These are phyloP conservation scores for Chloroceryle inda DNA, from an alignment of 2,797 vertebrate genomes.

Conservation along the genomic window DNA sequence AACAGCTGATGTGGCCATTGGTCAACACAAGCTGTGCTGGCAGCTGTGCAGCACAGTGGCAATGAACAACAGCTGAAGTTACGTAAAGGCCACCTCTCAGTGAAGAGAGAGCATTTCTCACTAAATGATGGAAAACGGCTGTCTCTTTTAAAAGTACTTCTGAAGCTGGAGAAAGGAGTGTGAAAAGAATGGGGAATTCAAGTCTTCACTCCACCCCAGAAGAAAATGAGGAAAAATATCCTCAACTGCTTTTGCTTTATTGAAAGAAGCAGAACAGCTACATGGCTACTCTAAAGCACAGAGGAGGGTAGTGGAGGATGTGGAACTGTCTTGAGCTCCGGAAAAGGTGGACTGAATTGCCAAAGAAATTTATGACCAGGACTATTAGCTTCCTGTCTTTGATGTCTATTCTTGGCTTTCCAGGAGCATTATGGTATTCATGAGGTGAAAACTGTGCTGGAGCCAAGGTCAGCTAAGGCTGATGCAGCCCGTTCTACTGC, in stretches of 20 bases:
- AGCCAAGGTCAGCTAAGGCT: slow-evolving; percentile 73
- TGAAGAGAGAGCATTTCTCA: not conserved
- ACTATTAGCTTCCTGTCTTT: slow-evolving; percentile 73
- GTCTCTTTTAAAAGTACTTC: not conserved
- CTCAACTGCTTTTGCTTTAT: not conserved
- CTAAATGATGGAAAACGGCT: not conserved
- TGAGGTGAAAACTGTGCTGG: slow-evolving; percentile 25
- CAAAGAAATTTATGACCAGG: slow-evolving; percentile 59
- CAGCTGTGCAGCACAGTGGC: not conserved
- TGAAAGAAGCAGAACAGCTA: not conserved
- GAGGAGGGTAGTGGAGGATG: slow-evolving; percentile 29
- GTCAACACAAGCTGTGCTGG: rapidly evolving
- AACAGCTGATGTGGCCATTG: rapidly evolving
- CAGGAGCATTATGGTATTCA: slow-evolving; percentile 67
- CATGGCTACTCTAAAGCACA: not conserved
- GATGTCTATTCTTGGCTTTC: slow-evolving; percentile 71
- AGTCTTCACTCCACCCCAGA: not conserved
- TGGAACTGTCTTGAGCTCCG: slow-evolving; percentile 27
- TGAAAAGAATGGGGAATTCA: not conserved
- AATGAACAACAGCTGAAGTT: not conserved
- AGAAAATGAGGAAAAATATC: not conserved
- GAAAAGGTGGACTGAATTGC: slow-evolving; percentile 57
- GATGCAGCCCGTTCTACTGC: slow-evolving; percentile 24
- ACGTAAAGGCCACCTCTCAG: not conserved
- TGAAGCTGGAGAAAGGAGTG: not conserved